Evolutionary conservation across 1,140 invertebrate species (phyloP).

Genomic region (Matsumurasca onukii): DNA sequence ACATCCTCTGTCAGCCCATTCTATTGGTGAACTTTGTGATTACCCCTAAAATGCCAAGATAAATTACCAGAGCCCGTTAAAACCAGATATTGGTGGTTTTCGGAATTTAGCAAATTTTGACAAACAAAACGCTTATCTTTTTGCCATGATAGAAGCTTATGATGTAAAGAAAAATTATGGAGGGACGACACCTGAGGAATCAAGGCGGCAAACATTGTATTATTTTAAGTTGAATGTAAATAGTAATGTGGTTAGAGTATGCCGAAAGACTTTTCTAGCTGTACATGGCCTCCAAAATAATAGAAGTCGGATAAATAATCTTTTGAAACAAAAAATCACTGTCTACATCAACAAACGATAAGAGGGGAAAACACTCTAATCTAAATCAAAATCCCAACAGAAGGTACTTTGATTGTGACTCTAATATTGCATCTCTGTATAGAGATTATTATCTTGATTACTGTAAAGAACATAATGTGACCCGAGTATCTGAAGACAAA

Average conservation of each 20-base stretch:
- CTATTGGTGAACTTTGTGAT: neutral
- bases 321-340: neutral
- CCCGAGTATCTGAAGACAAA: neutral
- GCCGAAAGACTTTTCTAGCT: slow-evolving; percentile 22
- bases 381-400: slow-evolving; percentile 7
- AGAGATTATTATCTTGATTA: neutral
- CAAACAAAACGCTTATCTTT: slow-evolving; percentile 12
- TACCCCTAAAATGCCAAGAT: slow-evolving; percentile 19
- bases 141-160: neutral
- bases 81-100: neutral
- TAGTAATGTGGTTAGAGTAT: neutral
- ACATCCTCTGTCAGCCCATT: neutral
- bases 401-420: slow-evolving; percentile 26
- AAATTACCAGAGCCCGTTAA: neutral
- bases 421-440: slow-evolving; percentile 19
- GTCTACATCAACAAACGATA: slow-evolving; percentile 4
- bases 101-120: neutral
- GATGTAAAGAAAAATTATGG: slow-evolving; percentile 4
- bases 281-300: slow-evolving; percentile 28
- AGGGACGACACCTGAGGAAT: neutral
- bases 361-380: slow-evolving; percentile 11
- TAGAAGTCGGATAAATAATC: slow-evolving; percentile 3
- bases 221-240: slow-evolving; percentile 11
- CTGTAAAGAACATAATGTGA: neutral
- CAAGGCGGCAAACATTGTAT: neutral